Percentiles rank a stretch among this genome's conserved stretches.
Evolutionary conservation across 2,888 invertebrate species (phyloP).

Genomic region (Eupithecia vulgata): DNA sequence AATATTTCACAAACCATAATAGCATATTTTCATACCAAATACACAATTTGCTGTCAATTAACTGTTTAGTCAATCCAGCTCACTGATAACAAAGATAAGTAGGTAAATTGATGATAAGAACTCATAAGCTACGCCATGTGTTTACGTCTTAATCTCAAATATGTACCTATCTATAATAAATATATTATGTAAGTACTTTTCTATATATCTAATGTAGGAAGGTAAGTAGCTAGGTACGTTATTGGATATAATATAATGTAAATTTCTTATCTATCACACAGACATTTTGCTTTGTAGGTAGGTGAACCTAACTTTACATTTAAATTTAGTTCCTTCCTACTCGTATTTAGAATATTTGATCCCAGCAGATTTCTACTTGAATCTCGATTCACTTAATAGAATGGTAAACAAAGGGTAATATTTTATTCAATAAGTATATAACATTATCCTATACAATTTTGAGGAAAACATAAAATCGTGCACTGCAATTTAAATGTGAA

Average conservation of each 20-base stretch:
- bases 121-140: neutral
- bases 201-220: neutral
- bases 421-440: neutral
- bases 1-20: neutral
- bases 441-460: neutral
- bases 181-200: neutral
- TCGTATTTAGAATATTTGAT: too few species aligned
- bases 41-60: neutral
- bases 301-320: too few species aligned
- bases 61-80: constrained; percentile 6
- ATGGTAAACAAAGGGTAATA: too few species aligned
- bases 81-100: constrained; percentile 9
- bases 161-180: neutral
- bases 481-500: neutral
- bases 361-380: too few species aligned
- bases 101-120: neutral
- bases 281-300: too few species aligned
- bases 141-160: constrained; percentile 3
- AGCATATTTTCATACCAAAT: neutral
- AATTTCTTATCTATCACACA: too few species aligned
- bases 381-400: too few species aligned
- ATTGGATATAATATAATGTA: too few species aligned
- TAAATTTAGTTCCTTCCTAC: too few species aligned
- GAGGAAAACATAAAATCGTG: neutral
- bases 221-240: neutral